Conservation (phyloP, 2,888 invertebrate species). For the Cheilosia scutellata region DNA sequence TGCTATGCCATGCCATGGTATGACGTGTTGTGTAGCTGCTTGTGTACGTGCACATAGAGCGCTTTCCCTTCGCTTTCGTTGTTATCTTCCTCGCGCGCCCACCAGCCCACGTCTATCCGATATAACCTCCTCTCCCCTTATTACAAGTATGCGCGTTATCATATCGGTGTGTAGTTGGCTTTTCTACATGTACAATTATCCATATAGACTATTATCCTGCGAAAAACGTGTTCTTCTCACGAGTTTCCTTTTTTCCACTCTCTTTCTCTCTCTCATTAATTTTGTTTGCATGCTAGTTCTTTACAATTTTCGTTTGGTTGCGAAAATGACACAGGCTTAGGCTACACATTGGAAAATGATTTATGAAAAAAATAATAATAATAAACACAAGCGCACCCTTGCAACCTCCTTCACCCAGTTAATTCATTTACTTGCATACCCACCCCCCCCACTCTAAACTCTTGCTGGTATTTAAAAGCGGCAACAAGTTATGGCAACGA, state of each 20-base stretch:
- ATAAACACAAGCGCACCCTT: constrained; percentile 12
- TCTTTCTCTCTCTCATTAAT: neutral
- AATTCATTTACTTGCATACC: constrained; percentile 40
- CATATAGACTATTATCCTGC: constrained; percentile 35
- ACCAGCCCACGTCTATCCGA: neutral
- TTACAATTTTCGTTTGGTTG: constrained; percentile 19
- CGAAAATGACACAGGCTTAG: neutral
- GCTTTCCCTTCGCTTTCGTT: constrained; percentile 46
- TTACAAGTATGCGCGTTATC: constrained; percentile 22
- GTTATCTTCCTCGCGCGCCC: constrained; percentile 14
- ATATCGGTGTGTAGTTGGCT: constrained; percentile 29
- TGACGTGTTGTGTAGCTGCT: constrained; percentile 15
- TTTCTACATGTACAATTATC: constrained; percentile 26
- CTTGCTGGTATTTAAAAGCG: constrained; percentile 22
- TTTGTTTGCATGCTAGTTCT: neutral
- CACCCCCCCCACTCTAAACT: constrained; percentile 13
- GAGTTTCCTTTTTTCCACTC: neutral
- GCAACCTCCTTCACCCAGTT: constrained; percentile 25
- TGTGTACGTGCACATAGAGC: constrained; percentile 16
- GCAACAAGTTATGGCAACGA: constrained; percentile 57
- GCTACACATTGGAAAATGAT: constrained; percentile 5
- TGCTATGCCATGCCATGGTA: constrained; percentile 25
- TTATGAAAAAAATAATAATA: constrained; percentile 4
- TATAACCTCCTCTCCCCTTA: neutral
- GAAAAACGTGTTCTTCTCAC: constrained; percentile 51